phyloP scores from a whole-genome alignment of 2,113 vertebrate genomes.

The Galbula dea region DNA sequence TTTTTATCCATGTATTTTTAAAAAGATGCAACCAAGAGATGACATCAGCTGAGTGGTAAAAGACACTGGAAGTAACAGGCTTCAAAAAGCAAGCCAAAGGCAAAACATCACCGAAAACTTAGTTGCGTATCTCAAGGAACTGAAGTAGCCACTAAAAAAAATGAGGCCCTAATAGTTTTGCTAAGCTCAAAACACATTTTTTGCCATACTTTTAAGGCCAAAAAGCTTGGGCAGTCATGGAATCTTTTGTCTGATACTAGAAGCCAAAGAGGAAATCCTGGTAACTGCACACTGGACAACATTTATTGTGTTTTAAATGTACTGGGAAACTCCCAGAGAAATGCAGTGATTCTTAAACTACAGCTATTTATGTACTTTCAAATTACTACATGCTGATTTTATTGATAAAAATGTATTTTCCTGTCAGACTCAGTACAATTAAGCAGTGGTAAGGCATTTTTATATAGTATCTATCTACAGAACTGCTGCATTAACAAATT shows the following conservation, averaged over 20 bases:
- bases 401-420: background rate
- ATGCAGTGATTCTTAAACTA: background rate
- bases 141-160: background rate
- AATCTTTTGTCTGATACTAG: background rate
- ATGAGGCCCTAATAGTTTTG: background rate
- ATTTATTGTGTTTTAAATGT: conserved; percentile 16
- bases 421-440: background rate
- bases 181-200: background rate
- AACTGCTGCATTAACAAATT: conserved; percentile 17
- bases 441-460: background rate
- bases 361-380: background rate
- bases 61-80: background rate
- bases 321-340: background rate
- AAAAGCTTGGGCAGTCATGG: background rate
- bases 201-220: background rate
- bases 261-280: conserved; percentile 63
- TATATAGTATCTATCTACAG: background rate
- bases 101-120: background rate
- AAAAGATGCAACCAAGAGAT: background rate
- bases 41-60: background rate
- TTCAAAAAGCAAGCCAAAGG: background rate
- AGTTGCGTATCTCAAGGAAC: background rate
- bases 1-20: background rate
- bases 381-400: background rate
- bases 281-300: background rate